Base-by-base conservation (phyloP, 2,888 invertebrate species). In the Drosophila putrida region DNA sequence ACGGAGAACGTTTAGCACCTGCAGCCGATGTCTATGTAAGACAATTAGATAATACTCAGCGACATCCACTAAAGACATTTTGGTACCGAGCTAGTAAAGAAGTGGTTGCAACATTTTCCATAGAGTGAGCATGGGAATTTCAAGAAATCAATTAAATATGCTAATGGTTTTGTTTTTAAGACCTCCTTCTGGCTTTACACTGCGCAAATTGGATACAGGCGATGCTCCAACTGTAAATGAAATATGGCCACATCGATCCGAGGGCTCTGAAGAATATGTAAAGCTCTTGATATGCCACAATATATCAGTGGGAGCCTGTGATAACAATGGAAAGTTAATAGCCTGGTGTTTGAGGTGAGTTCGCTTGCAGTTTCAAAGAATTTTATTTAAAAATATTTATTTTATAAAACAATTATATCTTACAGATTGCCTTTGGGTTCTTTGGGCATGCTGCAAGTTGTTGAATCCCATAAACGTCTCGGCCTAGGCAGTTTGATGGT, bases 271-370 rank as follows among this genome's bases (percentile, higher is more conserved):
- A 0, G 51, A 70, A 4, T 83, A 82, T 68, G 76, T 91, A 0
- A 66, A 80, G 20, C 27, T 41, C 0, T 47, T 91, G 9, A 89
- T 92, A 31, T 38, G 51, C 3, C 65, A 80, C 28, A 90, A 91
- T 71, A 60, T 79, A 6, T 89, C 80, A 13, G 69, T 90, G 4
- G 91, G 92, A 0, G 83, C 88, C 0, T 91, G 78, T 41, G 85
- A 82, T 58, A 54, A 62, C 0, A 47, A 63, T 6, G 82, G 80
- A 0, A 79, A 88, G 11, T 71, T 92, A 33, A 65, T 91, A 2
- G 91, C 88, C 1, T 92, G 92, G 92, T 89, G 91, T 44, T 71
- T 91, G 50, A 81, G 84, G 91, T 89, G 20, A 1, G 20, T 1
- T 4, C 9, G 1, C n/a, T 1, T 15, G 0, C 4, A 11, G 6